Percentiles rank a stretch among this genome's conserved stretches.
These are phyloP conservation scores for Serilophus lunatus DNA, from an alignment of 2,113 vertebrate species.

Conservation along the genomic window DNA sequence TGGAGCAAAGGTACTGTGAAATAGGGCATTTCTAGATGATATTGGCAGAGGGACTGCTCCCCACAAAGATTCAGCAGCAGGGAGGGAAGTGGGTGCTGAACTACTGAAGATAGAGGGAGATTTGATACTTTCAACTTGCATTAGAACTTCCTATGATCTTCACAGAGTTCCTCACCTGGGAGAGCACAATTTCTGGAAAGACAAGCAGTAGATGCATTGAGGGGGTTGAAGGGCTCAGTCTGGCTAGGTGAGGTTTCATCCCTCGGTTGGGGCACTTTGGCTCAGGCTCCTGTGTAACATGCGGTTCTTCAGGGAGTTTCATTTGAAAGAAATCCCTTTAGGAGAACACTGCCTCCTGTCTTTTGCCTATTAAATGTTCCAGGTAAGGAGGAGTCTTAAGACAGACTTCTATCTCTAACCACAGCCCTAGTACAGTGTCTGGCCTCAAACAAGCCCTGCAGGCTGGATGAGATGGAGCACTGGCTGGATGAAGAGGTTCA, in stretches of 20 bases:
- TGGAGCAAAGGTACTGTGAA: neutral
- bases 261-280: accelerated
- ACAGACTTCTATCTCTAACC: neutral
- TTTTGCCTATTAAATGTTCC: neutral
- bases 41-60: neutral
- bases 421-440: neutral
- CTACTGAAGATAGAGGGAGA: neutral
- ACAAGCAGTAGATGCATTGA: neutral
- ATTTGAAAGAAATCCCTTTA: neutral
- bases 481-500: neutral
- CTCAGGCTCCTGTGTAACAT: neutral
- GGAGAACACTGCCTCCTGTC: neutral
- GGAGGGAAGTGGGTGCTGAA: neutral
- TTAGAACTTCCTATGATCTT: neutral
- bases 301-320: neutral
- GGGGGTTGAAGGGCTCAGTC: neutral
- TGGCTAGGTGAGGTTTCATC: neutral
- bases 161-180: neutral
- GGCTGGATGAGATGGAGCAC: no score
- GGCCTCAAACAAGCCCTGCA: neutral
- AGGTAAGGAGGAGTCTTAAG: neutral
- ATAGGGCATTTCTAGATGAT: neutral
- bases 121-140: accelerated
- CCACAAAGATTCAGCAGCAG: neutral
- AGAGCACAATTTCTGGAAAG: neutral